Conservation (phyloP, 2,888 invertebrate genomes). For the Caenorhabditis imperialis region DNA sequence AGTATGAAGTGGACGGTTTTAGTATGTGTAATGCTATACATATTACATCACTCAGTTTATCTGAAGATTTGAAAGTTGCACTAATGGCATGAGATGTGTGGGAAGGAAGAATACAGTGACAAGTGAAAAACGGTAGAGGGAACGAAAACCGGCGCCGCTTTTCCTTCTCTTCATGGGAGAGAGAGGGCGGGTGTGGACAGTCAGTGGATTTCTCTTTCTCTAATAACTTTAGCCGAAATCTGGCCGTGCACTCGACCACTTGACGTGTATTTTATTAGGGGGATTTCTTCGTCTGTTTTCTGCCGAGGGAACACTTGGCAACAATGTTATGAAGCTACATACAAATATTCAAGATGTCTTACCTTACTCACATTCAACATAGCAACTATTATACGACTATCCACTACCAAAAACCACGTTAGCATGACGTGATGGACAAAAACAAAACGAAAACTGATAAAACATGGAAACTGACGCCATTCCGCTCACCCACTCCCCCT, state of each 20-base stretch:
- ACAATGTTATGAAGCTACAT: too few species aligned
- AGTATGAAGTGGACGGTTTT: slow-evolving; percentile 21
- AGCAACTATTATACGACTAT: too few species aligned
- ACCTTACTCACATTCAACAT: too few species aligned
- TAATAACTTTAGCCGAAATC: slow-evolving; percentile 54
- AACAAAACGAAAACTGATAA: too few species aligned
- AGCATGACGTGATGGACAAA: too few species aligned
- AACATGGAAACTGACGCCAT: slow-evolving; percentile 15
- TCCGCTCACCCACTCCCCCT: too few species aligned
- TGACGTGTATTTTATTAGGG: slow-evolving; percentile 44
- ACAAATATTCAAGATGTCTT: too few species aligned
- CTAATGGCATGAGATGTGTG: too few species aligned
- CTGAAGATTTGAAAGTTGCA: too few species aligned
- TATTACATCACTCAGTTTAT: too few species aligned
- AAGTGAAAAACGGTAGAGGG: slow-evolving; percentile 33
- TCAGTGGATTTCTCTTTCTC: slow-evolving; percentile 52
- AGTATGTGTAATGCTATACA: slow-evolving; percentile 18
- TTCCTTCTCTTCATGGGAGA: slow-evolving; percentile 14
- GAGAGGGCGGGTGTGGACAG: slow-evolving; percentile 47
- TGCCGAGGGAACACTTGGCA: slow-evolving; percentile 35
- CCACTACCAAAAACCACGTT: too few species aligned
- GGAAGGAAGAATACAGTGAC: slow-evolving; percentile 24
- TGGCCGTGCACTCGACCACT: slow-evolving; percentile 55
- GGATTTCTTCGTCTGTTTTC: too few species aligned
- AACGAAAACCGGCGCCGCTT: slow-evolving; percentile 49